Conservation (phyloP, 1,140 invertebrate genomes). For the Pogonus chalceus region DNA sequence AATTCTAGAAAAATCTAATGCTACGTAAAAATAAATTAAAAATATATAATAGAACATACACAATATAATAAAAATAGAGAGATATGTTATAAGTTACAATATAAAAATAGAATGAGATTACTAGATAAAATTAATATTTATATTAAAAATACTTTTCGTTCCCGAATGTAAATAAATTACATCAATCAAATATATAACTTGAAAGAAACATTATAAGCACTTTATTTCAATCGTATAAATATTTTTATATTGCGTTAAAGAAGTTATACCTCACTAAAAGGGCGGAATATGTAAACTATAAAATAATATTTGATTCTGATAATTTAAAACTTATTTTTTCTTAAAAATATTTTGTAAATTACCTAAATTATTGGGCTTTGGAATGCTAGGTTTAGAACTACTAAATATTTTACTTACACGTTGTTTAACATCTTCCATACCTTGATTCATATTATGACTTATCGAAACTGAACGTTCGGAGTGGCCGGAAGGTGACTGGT, state of each 20-base stretch:
- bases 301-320: neutral
- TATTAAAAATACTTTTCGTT: too few relatives aligned
- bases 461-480: conserved; percentile 13
- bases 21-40: too few relatives aligned
- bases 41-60: too few relatives aligned
- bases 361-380: conserved; percentile 21
- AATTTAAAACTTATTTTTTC: conserved; percentile 24
- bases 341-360: conserved; percentile 30
- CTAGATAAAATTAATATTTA: too few relatives aligned
- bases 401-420: conserved; percentile 50
- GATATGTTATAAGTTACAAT: too few relatives aligned
- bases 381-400: conserved; percentile 33
- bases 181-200: too few relatives aligned
- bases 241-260: too few relatives aligned
- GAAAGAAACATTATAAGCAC: conserved; percentile 6
- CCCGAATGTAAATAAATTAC: too few relatives aligned
- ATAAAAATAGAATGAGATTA: too few relatives aligned
- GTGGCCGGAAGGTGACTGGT: conserved; percentile 14
- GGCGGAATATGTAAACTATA: conserved; percentile 4
- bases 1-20: too few relatives aligned
- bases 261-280: too few relatives aligned
- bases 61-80: too few relatives aligned
- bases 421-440: conserved; percentile 50
- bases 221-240: neutral
- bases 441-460: conserved; percentile 41